Conservation (phyloP, 2,888 invertebrate species). For the Dicranocentrus wangi region DNA sequence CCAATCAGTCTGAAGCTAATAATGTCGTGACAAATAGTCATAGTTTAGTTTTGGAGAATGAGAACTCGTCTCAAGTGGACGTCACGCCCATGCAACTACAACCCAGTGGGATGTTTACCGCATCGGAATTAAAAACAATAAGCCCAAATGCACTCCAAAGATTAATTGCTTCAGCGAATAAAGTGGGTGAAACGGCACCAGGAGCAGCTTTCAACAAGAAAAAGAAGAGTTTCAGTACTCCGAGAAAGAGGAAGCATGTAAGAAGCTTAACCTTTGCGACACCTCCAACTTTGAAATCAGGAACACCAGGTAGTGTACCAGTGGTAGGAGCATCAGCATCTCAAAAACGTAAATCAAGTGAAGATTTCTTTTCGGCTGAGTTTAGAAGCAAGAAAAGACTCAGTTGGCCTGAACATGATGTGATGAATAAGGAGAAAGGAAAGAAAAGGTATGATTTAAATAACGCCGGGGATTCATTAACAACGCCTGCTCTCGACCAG, state of each 20-base stretch:
- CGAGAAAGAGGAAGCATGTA: conserved; percentile 70
- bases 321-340: neutral
- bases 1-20: too few relatives aligned
- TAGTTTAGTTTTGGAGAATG: neutral
- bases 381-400: conserved; percentile 59
- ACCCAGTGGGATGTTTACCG: neutral
- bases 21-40: neutral
- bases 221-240: conserved; percentile 70
- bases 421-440: too few relatives aligned
- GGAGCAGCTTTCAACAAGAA: conserved; percentile 30
- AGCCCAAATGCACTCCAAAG: conserved; percentile 52
- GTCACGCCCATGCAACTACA: conserved; percentile 52
- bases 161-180: conserved; percentile 62
- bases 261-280: conserved; percentile 69
- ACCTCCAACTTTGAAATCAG: conserved; percentile 67
- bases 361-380: conserved; percentile 16
- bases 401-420: conserved; percentile 46
- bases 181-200: conserved; percentile 11
- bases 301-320: conserved; percentile 6
- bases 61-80: conserved; percentile 32
- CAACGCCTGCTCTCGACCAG: too few relatives aligned
- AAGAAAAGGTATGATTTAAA: conserved; percentile 27
- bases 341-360: conserved; percentile 43
- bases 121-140: conserved; percentile 31
- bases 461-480: neutral